Evolutionary conservation across 2,888 invertebrate genomes (phyloP).

Genomic region (Dolomedes plantarius): DNA sequence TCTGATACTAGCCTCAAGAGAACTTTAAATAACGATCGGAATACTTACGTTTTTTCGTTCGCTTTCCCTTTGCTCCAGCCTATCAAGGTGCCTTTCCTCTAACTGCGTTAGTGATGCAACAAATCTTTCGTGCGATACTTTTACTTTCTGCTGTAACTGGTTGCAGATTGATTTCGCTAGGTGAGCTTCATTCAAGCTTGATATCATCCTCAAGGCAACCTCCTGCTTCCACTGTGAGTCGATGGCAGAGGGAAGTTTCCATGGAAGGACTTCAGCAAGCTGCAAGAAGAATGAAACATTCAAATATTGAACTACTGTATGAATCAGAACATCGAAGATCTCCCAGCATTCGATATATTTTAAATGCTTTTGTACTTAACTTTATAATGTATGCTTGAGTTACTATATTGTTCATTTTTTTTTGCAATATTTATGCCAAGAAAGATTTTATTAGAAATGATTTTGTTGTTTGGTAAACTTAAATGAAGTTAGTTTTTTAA

Average conservation of each 20-base stretch:
- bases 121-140: conserved; percentile 50
- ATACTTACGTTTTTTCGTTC: conserved; percentile 57
- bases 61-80: conserved; percentile 54
- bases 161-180: conserved; percentile 51
- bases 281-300: conserved; percentile 5
- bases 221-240: conserved; percentile 59
- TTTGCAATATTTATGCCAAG: too few species aligned
- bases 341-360: too few species aligned
- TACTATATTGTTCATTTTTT: too few species aligned
- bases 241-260: conserved; percentile 47
- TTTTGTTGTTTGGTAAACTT: too few species aligned
- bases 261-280: conserved; percentile 61
- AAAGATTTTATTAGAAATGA: too few species aligned
- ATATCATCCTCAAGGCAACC: conserved; percentile 46
- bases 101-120: conserved; percentile 53
- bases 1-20: too few species aligned
- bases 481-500: too few species aligned
- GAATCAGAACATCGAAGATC: too few species aligned
- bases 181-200: conserved; percentile 58
- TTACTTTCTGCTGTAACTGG: conserved; percentile 61
- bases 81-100: conserved; percentile 65
- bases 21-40: too few species aligned
- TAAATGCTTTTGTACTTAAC: too few species aligned
- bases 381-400: too few species aligned
- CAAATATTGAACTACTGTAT: too few species aligned